phyloP scores from a whole-genome alignment of 2,888 invertebrate genomes.

The Diaprepes abbreviatus region DNA sequence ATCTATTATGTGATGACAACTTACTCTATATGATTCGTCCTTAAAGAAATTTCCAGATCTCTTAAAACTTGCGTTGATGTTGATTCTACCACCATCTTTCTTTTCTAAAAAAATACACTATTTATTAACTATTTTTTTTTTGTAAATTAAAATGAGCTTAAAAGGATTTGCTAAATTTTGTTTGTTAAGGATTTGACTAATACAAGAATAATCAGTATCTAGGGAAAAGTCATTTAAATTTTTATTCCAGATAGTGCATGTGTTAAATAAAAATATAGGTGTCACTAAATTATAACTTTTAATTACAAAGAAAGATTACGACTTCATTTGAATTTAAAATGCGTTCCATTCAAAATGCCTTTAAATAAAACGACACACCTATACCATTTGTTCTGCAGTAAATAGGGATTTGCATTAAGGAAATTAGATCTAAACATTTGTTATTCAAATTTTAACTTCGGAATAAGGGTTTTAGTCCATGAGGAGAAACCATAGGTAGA shows the following conservation, averaged over 20 bases:
- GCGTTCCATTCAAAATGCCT: not conserved
- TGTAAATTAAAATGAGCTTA: no score
- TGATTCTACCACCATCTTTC: constrained; percentile 96
- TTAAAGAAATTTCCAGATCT: constrained; percentile 97
- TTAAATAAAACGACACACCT: constrained; percentile 21
- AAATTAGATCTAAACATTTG: constrained; percentile 7
- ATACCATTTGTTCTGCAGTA: not conserved
- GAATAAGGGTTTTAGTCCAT: no score
- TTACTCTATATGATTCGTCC: constrained; percentile 99
- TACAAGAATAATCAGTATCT: no score
- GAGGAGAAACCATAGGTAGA: no score
- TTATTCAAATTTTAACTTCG: not conserved
- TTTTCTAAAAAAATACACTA: constrained; percentile 80
- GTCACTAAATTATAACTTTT: no score
- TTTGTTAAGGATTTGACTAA: no score
- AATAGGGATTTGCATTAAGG: not conserved
- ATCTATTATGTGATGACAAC: constrained; percentile 65
- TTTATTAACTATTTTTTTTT: not conserved
- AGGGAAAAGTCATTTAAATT: no score
- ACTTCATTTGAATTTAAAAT: constrained; percentile 1
- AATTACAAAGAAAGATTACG: no score
- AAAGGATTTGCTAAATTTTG: no score
- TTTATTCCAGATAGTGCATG: no score
- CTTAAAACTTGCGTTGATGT: constrained; percentile 98
- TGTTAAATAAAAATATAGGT: no score